Evolutionary conservation across 2,113 vertebrate genomes (phyloP), one percentile per base, ranked within the genome.

Genomic region (Agapornis roseicollis): DNA sequence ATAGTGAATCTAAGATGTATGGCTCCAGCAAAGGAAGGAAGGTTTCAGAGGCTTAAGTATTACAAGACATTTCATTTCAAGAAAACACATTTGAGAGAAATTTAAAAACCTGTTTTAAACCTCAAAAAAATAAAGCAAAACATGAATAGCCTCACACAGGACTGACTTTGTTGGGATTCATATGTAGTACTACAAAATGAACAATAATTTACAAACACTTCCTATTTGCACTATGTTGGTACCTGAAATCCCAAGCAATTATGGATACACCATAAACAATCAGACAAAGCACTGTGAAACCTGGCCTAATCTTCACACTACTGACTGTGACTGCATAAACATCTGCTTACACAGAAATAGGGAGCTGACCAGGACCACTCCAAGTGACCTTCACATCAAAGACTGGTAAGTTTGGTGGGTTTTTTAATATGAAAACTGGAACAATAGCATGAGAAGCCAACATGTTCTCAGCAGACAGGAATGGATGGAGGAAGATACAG

Each of bases 251-350:
- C 60, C 44, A 37, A 72, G 61, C 80, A 93, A 68, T 91, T 74
- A 80, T 1, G 46, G 88, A 37, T 42, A 83, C 47, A 84, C 65
- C 88, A 78, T 77, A 74, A 94, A 80, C 90, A 55, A 53, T 53
- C 63, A 73, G 64, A 93, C 63, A 95, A 91, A 89, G 88, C 73
- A 33, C 86, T 69, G 83, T 28, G 88, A 95, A 92, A 81, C 86
- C 85, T 39, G 55, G 42, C 61, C 37, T 85, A 47, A 90, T 72
- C 64, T 74, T 74, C 84, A 72, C 69, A 80, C 82, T 91, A 44
- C 10, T 83, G 90, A 85, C 93, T 13, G 2, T 84, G 92, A 94
- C 94, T 55, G 61, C 77, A 68, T 64, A 64, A 81, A 93, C 69
- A 89, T 69, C 88, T 90, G 80, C 88, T 88, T 71, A 64, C 72